A percentile compares a stretch with the other conserved stretches of the same genome.
These are phyloP conservation scores for Scotopteryx bipunctaria DNA, from an alignment of 2,888 invertebrate species.

Conservation along the genomic window DNA sequence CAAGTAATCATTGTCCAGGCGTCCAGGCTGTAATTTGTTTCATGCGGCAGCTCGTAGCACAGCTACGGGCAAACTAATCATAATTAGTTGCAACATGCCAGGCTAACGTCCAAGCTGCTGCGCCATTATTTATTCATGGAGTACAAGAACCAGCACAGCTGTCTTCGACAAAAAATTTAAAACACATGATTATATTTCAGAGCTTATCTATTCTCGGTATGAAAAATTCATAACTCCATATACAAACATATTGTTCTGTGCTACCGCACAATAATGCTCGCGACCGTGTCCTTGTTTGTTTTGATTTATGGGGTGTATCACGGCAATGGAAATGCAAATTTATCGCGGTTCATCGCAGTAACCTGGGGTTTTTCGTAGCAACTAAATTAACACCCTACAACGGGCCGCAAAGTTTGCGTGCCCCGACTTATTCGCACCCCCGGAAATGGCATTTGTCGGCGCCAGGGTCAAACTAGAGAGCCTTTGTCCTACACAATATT, in stretches of 20 bases:
- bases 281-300: conserved; percentile 26
- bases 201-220: too few relatives aligned
- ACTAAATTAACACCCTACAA: conserved; percentile 66
- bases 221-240: neutral
- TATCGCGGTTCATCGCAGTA: conserved; percentile 28
- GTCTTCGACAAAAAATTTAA: too few relatives aligned
- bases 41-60: neutral
- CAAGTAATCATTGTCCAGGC: neutral
- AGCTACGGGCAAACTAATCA: neutral
- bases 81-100: neutral
- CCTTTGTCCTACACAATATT: conserved; percentile 44
- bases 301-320: conserved; percentile 33
- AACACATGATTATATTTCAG: too few relatives aligned
- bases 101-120: neutral
- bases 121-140: neutral
- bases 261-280: conserved; percentile 23
- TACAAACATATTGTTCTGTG: conserved; percentile 4
- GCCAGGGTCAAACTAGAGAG: conserved; percentile 47
- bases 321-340: conserved; percentile 31
- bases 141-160: too few relatives aligned
- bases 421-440: conserved; percentile 55
- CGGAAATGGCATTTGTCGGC: conserved; percentile 65
- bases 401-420: conserved; percentile 58
- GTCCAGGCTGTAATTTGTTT: neutral
- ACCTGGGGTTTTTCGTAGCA: conserved; percentile 36